phyloP scores from a whole-genome alignment of 2,113 vertebrate species.

The Vulpes ferrilata region DNA sequence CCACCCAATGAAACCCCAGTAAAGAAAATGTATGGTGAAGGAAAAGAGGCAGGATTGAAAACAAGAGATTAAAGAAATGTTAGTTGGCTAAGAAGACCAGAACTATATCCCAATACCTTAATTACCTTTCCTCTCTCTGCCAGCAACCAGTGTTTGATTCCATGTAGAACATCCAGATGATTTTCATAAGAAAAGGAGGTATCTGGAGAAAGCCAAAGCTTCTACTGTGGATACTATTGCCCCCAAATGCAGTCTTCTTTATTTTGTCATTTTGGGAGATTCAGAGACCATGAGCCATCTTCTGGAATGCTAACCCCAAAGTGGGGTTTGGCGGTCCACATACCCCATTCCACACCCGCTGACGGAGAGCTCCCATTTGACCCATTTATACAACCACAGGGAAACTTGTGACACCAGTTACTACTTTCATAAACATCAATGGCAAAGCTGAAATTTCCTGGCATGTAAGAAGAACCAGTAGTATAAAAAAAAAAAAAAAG shows the following conservation, averaged over 20 bases:
- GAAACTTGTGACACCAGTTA: background rate
- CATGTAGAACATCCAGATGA: background rate
- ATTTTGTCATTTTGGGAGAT: background rate
- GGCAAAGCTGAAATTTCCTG: background rate
- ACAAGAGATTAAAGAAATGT: background rate
- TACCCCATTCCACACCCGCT: background rate
- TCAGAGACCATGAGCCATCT: background rate
- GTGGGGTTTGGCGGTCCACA: background rate
- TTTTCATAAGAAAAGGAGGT: background rate
- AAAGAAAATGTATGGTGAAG: background rate
- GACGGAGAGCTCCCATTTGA: background rate
- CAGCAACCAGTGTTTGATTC: background rate
- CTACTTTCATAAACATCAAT: background rate
- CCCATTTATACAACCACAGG: background rate
- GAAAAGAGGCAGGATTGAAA: background rate
- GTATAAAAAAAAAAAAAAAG: background rate
- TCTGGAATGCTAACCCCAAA: background rate
- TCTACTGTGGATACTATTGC: background rate
- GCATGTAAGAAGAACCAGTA: background rate
- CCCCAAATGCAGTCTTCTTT: background rate
- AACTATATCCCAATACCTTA: background rate
- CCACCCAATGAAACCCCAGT: background rate
- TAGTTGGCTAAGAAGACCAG: background rate
- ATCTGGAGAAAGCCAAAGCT: background rate
- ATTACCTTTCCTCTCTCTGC: background rate